Evolutionary conservation across 2,113 vertebrate species (phyloP).

Genomic region (Rhabdornis inornatus): DNA sequence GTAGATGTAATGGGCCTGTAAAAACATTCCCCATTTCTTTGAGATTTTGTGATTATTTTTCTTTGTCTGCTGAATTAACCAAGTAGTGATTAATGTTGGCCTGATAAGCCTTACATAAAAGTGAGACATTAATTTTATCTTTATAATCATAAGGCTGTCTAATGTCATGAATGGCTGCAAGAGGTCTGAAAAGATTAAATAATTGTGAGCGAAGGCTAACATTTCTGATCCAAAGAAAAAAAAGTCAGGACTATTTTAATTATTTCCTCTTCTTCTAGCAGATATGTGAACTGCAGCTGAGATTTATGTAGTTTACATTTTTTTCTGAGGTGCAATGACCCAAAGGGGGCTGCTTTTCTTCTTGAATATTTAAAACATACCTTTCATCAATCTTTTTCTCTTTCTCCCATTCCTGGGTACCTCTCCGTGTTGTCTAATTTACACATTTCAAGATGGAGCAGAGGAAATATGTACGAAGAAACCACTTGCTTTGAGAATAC

Average conservation of each 20-base stretch:
- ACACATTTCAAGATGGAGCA: background rate
- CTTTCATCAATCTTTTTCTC: background rate
- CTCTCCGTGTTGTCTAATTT: background rate
- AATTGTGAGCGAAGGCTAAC: slow-evolving; percentile 2
- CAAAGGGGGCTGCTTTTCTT: background rate
- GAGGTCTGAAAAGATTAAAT: background rate
- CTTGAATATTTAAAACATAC: background rate
- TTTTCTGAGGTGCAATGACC: background rate
- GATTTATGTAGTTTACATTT: background rate
- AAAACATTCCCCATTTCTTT: slow-evolving; percentile 24
- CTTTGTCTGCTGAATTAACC: slow-evolving; percentile 5
- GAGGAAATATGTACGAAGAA: background rate
- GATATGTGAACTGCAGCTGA: background rate
- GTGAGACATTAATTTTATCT: background rate
- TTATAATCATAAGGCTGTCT: background rate
- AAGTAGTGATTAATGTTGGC: background rate
- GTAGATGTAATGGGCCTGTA: background rate
- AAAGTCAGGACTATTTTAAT: background rate
- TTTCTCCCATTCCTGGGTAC: background rate
- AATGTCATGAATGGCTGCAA: background rate
- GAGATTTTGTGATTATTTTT: background rate
- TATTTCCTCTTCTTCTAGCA: background rate
- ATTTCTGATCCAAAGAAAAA: background rate
- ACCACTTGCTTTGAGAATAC: background rate
- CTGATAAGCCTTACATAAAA: background rate